Base-by-base conservation (phyloP, 2,113 vertebrate genomes). In the Synchiropus splendidus region DNA sequence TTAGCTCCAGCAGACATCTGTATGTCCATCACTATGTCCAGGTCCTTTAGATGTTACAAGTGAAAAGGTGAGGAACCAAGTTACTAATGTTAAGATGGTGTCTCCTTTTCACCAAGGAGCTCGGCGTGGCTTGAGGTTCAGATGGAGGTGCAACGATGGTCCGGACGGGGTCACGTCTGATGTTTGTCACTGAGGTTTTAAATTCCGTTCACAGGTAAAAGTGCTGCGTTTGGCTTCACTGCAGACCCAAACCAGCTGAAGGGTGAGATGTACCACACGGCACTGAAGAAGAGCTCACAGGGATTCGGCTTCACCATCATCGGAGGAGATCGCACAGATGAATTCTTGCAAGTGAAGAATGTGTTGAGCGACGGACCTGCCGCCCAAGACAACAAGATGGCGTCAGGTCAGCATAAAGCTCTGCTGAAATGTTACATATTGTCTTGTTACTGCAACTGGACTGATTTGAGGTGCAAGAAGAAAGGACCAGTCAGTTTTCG, bases 251-350 rank as follows among this genome's bases (percentile, higher is more conserved):
- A 85, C 32, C 89, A 94, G 61, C 86, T 98, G n/a, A 87, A 87
- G 53, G 95, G 95, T 18, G 79, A 88, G 1, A 70, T 95, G 40
- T 81, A 96, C 56, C 87, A 85, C 58, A 94, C 92, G 0, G 85
- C 90, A 0, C 64, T 98, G 71, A 92, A 89, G 37, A 97, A 98
- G 70, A 92, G 94, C 42, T 41, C 85, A 0, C 92, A 95, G 83
- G 94, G 94, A 1, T 97, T 98, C 56, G 94, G 94, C 16, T 98
- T 98, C 51, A 98, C 94, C 39, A 98, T 97, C 48, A 97, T 97
- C 1, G 94, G 94, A 18, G 94, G 94, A 10, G 94, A 98, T 51
- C 85, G 94, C 43, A 92, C 90, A 0, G 94, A 97, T 16, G 94
- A 97, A 67, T 96, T 97, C 58, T 86, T 98, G 6, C 94, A 97